Evolutionary conservation across 2,797 vertebrate genomes (phyloP).

Genomic region (Emys orbicularis): DNA sequence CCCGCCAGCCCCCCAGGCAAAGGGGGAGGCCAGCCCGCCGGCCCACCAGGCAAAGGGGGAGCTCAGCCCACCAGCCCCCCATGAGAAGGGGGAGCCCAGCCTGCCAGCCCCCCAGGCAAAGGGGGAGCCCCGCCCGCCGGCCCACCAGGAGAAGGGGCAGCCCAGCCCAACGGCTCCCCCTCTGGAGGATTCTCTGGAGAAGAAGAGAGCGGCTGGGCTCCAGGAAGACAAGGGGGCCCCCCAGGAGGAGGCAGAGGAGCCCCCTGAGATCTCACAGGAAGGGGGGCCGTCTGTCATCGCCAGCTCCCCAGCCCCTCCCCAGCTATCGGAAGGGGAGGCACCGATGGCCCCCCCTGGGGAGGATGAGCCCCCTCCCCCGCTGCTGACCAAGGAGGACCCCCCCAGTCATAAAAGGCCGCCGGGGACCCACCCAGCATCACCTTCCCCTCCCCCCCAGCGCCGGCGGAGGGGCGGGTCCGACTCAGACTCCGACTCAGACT

Average conservation of each 20-base stretch:
- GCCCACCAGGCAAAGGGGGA: too few species aligned
- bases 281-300: conserved; percentile 13
- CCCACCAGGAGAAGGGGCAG: conserved; percentile 79
- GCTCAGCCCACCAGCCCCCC: too few species aligned
- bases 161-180: conserved; percentile 71
- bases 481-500: conserved; percentile 76
- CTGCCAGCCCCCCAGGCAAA: conserved; percentile 71
- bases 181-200: conserved; percentile 18
- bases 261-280: conserved; percentile 60
- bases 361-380: conserved; percentile 76
- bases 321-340: conserved; percentile 71
- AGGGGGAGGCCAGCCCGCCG: too few species aligned
- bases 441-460: conserved; percentile 34
- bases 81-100: too few species aligned
- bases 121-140: conserved; percentile 80
- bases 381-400: conserved; percentile 77
- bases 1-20: not conserved
- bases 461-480: conserved; percentile 63
- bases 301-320: conserved; percentile 77
- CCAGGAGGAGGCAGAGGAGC: conserved; percentile 61
- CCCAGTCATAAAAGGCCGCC: conserved; percentile 52
- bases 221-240: conserved; percentile 61
- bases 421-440: conserved; percentile 16
- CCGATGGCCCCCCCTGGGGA: conserved; percentile 71
- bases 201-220: conserved; percentile 39